Evolutionary conservation across 2,113 vertebrate genomes (phyloP), one percentile per base, ranked within the genome.

Genomic region (Ranitomeya imitator): DNA sequence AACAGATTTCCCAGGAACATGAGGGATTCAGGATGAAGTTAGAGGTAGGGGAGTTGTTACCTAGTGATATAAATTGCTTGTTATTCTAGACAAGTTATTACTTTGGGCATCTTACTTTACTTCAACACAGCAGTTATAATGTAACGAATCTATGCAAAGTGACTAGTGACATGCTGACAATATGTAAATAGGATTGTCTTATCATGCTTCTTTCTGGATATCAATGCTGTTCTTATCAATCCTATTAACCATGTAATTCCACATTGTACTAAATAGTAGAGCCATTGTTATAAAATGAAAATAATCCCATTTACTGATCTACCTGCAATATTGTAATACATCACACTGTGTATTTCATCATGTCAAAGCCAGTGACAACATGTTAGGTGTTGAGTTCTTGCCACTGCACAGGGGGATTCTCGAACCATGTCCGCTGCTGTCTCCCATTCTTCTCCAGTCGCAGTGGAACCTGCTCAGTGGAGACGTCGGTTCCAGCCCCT

Each of bases 21-120:
- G 96, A 97, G 85, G 97, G 97, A 0, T 93, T 99, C 86, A 94
- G 92, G 81, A 97, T 97, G 96, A 98, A 97, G 89, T 94, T 99
- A 86, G 96, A 98, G 95, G 97, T 97, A 65, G 19, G 45, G 8
- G 9, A 12, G 37, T 71, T 76, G 18, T 71, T 71, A 5, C 26
- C 31, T 71, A 15, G 1, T 69, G 3, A 23, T 69, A 69, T 26
- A 9, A 69, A 69, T 23, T 69, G 13, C 23, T 65, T 6, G 21
- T n/a, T n/a, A 21, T n/a, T 69, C 65, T 26, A 69, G 12, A 26
- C n/a, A 26, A 12, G 9, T 23, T 26, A 69, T 69, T 69, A 69
- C n/a, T 10, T 67, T 12, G 2, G 37, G 37, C 37, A 45, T 45
- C 37, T 45, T 45, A 45, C 37, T 15, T 31, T 31, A 16, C 13